phyloP scores from a whole-genome alignment of 2,888 invertebrate species.

The Caenorhabditis japonica region DNA sequence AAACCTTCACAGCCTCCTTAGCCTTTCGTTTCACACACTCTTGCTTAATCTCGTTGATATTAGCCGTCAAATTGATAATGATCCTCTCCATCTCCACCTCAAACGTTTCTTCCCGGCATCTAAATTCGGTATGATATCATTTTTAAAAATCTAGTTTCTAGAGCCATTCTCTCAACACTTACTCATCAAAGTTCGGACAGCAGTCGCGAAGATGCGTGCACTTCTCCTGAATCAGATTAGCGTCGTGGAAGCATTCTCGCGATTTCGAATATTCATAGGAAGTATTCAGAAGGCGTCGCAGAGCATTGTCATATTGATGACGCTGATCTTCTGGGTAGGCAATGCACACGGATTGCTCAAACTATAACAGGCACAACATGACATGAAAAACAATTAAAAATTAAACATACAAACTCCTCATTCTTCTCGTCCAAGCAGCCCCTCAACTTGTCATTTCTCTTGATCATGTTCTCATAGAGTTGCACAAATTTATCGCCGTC shows the following conservation, averaged over 20 bases:
- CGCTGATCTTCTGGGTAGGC: constrained; percentile 57
- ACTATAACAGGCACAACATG: constrained; percentile 47
- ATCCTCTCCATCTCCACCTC: constrained; percentile 60
- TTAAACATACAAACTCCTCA: constrained; percentile 57
- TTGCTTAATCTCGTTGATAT: constrained; percentile 65
- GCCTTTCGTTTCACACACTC: constrained; percentile 59
- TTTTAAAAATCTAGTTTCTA: neutral
- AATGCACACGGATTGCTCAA: constrained; percentile 60
- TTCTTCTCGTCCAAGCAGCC: constrained; percentile 60
- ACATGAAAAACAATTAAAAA: neutral
- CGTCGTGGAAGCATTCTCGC: constrained; percentile 60
- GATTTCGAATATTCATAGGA: constrained; percentile 49
- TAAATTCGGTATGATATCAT: too few species aligned
- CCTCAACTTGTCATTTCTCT: constrained; percentile 60
- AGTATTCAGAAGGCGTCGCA: constrained; percentile 52
- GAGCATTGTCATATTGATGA: constrained; percentile 52
- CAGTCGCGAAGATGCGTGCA: constrained; percentile 63
- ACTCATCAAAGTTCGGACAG: constrained; percentile 67
- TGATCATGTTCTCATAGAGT: constrained; percentile 63
- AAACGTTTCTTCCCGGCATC: constrained; percentile 64
- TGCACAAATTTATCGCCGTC: constrained; percentile 58
- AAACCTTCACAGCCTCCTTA: constrained; percentile 59
- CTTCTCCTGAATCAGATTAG: constrained; percentile 66
- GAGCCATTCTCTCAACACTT: constrained; percentile 1
- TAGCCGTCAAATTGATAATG: constrained; percentile 62